A percentile compares a stretch with the other conserved stretches of the same genome.
Conservation (phyloP, 2,113 vertebrate species). For the Camarhynchus parvulus region DNA sequence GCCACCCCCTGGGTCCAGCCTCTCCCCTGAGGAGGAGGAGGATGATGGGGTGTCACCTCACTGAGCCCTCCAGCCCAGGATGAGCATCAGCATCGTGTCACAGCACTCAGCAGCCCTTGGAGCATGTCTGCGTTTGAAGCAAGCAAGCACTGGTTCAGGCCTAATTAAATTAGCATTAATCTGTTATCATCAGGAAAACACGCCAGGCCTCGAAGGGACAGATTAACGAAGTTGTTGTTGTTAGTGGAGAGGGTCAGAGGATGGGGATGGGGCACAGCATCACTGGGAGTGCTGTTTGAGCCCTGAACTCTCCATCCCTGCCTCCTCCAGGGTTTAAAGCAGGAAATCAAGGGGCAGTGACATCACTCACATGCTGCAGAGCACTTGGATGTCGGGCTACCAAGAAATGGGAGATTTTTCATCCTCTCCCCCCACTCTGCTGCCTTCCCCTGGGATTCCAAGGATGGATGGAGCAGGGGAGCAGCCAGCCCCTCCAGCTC, state of each 20-base stretch:
- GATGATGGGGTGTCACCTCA: background rate
- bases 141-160: background rate
- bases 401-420: background rate
- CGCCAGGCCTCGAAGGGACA: background rate
- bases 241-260: background rate
- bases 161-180: background rate
- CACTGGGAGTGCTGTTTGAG: accelerated
- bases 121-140: background rate
- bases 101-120: background rate
- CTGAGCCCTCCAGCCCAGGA: background rate
- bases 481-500: background rate
- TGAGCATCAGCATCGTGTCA: background rate
- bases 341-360: background rate
- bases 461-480: background rate
- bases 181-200: background rate
- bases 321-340: background rate
- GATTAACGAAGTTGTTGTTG: accelerated
- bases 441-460: background rate
- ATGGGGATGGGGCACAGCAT: background rate
- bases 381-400: accelerated
- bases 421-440: accelerated
- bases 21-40: accelerated
- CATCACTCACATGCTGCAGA: background rate
- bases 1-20: accelerated
- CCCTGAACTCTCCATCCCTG: background rate